These are phyloP conservation scores for Hesperophylax magnus DNA, from an alignment of 1,140 invertebrate genomes.

Conservation along the genomic window DNA sequence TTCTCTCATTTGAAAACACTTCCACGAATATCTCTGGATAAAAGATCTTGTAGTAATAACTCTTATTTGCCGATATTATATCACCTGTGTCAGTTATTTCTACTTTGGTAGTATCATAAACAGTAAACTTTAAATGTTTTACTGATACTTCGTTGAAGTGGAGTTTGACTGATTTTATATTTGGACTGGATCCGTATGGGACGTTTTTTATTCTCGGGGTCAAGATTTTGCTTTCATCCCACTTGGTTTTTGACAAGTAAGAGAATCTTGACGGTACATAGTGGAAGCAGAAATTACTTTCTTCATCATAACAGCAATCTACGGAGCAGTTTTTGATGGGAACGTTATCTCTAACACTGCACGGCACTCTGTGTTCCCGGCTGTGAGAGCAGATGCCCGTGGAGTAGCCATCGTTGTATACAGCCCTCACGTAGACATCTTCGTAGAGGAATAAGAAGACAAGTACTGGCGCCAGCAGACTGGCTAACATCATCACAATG, in stretches of 20 bases:
- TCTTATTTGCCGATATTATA: background rate
- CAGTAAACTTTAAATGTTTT: slow-evolving; percentile 43
- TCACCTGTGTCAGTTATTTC: background rate
- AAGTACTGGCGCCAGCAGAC: slow-evolving; percentile 28
- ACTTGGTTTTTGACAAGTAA: slow-evolving; percentile 26
- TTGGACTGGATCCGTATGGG: slow-evolving; percentile 1
- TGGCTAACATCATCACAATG: slow-evolving; percentile 31
- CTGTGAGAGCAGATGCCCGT: slow-evolving; percentile 44
- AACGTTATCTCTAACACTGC: slow-evolving; percentile 14
- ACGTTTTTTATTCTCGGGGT: slow-evolving; percentile 22
- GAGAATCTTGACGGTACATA: slow-evolving; percentile 48
- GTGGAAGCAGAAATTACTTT: slow-evolving; percentile 46
- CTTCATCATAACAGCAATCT: slow-evolving; percentile 50
- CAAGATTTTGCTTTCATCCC: slow-evolving; percentile 18
- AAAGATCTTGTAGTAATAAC: slow-evolving; percentile 43
- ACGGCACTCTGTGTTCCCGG: slow-evolving; percentile 27
- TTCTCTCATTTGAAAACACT: slow-evolving; percentile 39
- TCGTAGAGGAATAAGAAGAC: slow-evolving; percentile 42
- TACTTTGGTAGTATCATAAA: slow-evolving; percentile 43
- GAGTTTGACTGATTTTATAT: slow-evolving; percentile 20
- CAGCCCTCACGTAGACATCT: background rate
- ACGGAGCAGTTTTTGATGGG: background rate
- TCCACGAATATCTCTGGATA: slow-evolving; percentile 50
- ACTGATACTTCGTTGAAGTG: slow-evolving; percentile 32
- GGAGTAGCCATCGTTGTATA: slow-evolving; percentile 39